Evolutionary conservation across 2,888 invertebrate genomes (phyloP), one percentile per base, ranked within the genome.

Genomic region (Drosophila prostipennis): DNA sequence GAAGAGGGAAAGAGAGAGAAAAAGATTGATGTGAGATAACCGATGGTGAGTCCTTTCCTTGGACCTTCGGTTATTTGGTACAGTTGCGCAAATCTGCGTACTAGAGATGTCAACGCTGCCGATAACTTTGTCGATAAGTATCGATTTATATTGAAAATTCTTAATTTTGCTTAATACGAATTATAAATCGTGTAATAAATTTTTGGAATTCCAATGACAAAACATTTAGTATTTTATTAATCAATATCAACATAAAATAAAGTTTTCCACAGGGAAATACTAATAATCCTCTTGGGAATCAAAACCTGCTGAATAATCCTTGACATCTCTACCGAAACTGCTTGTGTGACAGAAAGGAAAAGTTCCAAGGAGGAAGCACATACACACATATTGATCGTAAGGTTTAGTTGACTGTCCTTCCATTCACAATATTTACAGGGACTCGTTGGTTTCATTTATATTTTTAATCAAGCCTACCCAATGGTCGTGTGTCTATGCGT

Each of bases 1-100:
- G 23, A 58, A 4, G 6, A 53, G 14, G 58, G 7, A 64, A 52
- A 56, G 16, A 37, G n/a, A 57, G 13, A 54, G 39, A 57, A 42
- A 60, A 36, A 19, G 19, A 43, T 19, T n/a, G 46, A 39, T 49
- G 29, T 65, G 43, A 36, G 13, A 51, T 40, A 53, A 32, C 39
- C 43, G 19, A 43, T n/a, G 43, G 43, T n/a, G 0, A 11, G 14
- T 16, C 6, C 26, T 37, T 39, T 7, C 13, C 26, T n/a, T 5
- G 51, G 39, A 29, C n/a, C 7, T 29, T 8, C 8, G 26, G 55
- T 34, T 45, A 2, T 8, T 46, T 46, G n/a, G 45, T 46, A 46
- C 45, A 46, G 45, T n/a, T 29, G 29, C 7, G 19, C 1, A 14
- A 6, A 4, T 8, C 23, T 13, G 10, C 23, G 11, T 46, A 11